Percentiles rank a stretch among this genome's conserved stretches.
phyloP scores from a whole-genome alignment of 2,888 invertebrate species.

The Abrostola triplasia region DNA sequence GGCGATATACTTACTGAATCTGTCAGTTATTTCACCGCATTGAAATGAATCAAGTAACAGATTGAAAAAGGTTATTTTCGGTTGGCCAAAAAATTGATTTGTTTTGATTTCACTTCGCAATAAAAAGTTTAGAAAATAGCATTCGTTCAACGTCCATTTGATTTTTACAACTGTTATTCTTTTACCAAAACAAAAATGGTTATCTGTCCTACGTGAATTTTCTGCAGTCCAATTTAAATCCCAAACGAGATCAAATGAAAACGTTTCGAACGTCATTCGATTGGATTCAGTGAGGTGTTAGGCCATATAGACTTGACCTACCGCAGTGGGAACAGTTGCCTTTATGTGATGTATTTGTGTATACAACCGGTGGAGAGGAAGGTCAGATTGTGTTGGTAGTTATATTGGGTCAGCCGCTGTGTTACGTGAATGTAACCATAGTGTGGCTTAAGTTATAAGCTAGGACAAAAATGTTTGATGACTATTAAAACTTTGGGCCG shows the following conservation, averaged over 20 bases:
- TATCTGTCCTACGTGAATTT: conserved; percentile 44
- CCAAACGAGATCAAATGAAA: conserved; percentile 65
- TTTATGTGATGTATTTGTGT: conserved; percentile 52
- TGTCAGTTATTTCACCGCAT: no score
- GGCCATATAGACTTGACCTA: conserved; percentile 59
- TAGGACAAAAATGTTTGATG: background rate
- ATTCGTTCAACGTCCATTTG: conserved; percentile 1
- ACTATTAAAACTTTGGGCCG: background rate
- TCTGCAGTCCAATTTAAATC: conserved; percentile 60
- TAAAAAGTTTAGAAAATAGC: no score
- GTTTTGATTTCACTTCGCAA: no score
- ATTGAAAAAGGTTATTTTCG: no score
- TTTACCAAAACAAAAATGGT: conserved; percentile 38
- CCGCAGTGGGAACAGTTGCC: conserved; percentile 36
- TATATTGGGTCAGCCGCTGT: conserved; percentile 63
- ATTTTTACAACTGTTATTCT: conserved; percentile 20
- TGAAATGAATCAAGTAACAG: no score
- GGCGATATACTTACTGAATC: no score
- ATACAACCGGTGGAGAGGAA: conserved; percentile 33
- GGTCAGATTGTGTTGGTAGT: conserved; percentile 57
- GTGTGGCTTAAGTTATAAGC: conserved; percentile 46
- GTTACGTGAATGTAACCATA: conserved; percentile 60
- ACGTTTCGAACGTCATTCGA: conserved; percentile 61
- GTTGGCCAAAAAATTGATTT: no score
- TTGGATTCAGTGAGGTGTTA: conserved; percentile 54